Evolutionary conservation across 1,140 invertebrate genomes (phyloP).

Genomic region (Drosophila aff.): DNA sequence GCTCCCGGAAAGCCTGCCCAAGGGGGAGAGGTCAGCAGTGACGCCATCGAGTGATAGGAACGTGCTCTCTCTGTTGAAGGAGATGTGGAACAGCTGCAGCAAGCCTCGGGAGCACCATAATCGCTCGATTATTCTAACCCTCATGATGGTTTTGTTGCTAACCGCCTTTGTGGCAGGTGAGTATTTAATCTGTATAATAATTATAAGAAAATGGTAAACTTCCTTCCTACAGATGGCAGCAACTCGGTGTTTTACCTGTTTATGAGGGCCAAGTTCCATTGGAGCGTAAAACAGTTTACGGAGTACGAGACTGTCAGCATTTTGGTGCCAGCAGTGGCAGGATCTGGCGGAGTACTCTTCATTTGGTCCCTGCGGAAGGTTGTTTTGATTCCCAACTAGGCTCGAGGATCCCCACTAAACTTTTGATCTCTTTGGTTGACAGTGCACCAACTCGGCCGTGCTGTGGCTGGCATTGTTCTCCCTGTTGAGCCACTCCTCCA

Average conservation of each 20-base stretch:
- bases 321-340: constrained; percentile 84
- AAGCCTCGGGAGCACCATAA: constrained; percentile 87
- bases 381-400: not conserved
- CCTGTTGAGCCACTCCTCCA: constrained; percentile 78
- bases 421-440: not conserved
- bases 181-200: not conserved
- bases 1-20: constrained; percentile 70
- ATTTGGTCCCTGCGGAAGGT: constrained; percentile 86
- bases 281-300: constrained; percentile 88
- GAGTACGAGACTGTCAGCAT: constrained; percentile 85
- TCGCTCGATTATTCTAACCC: constrained; percentile 87
- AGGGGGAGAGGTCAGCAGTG: not conserved
- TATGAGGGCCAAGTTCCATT: constrained; percentile 88
- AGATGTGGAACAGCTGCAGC: constrained; percentile 87
- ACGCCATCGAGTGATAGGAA: constrained; percentile 47
- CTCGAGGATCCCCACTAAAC: not conserved
- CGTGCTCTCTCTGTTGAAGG: constrained; percentile 85
- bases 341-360: constrained; percentile 84
- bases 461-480: constrained; percentile 70
- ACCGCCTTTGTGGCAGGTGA: constrained; percentile 85
- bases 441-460: constrained; percentile 65
- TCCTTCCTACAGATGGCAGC: constrained; percentile 69
- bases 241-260: constrained; percentile 88
- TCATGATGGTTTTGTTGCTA: constrained; percentile 86
- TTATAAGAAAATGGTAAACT: not conserved